A percentile compares a stretch with the other conserved stretches of the same genome.
Conservation (phyloP, 2,797 vertebrate genomes). For the Chiroxiphia lanceolata region DNA sequence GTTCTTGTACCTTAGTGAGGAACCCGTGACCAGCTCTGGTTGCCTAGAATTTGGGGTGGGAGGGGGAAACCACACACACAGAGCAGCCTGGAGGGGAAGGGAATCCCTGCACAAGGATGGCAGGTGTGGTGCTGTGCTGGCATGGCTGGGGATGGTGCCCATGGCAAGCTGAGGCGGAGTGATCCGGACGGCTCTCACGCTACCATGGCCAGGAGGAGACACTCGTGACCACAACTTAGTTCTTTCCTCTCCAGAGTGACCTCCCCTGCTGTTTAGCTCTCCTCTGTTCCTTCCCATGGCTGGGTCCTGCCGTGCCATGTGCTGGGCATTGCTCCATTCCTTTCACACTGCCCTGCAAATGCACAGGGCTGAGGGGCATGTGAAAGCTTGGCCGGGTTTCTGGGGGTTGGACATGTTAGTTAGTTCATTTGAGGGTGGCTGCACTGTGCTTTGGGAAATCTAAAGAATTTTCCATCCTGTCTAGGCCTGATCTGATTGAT, state of each 20-base stretch:
- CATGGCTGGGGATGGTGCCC: not conserved
- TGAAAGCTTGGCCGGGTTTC: not conserved
- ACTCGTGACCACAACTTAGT: not conserved
- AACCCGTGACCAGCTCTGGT: not conserved
- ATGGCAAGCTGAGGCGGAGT: not conserved
- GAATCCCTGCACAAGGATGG: not conserved
- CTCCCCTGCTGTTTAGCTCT: not conserved
- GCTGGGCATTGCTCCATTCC: not conserved
- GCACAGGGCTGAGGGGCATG: not conserved
- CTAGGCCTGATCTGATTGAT: constrained; percentile 93
- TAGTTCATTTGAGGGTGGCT: not conserved
- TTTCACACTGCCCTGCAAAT: not conserved
- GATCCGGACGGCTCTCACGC: rapidly evolving
- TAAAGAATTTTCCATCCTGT: constrained; percentile 32
- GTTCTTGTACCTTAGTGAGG: not conserved
- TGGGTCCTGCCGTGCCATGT: not conserved
- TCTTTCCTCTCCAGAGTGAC: not conserved
- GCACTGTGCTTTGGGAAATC: not conserved
- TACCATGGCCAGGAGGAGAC: not conserved
- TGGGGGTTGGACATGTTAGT: not conserved
- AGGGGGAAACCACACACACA: not conserved
- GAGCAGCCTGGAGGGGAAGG: not conserved
- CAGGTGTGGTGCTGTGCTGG: not conserved
- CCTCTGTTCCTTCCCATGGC: not conserved
- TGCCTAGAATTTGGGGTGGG: rapidly evolving